Evolutionary conservation across 2,113 vertebrate genomes (phyloP).

Genomic region (Muntiacus reevesi): DNA sequence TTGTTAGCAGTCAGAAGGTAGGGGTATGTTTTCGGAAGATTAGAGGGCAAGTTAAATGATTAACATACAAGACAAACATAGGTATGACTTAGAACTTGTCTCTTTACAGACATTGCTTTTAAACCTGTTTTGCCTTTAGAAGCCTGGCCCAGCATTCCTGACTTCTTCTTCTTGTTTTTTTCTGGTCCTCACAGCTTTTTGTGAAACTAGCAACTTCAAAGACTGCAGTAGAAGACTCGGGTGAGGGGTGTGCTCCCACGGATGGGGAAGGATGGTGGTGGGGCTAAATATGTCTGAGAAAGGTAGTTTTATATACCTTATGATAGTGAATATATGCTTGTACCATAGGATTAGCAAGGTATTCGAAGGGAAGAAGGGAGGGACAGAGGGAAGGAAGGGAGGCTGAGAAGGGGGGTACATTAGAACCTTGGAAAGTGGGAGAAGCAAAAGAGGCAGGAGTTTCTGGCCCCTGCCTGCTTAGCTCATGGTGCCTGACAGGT

Average conservation of each 20-base stretch:
- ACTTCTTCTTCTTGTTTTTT: background rate
- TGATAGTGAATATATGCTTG: background rate
- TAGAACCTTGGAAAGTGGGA: background rate
- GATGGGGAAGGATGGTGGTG: background rate
- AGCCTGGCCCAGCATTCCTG: background rate
- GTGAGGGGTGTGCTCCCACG: constrained; percentile 73
- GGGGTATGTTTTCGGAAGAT: background rate
- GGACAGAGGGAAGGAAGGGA: too few species aligned
- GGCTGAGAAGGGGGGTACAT: background rate
- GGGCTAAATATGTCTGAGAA: background rate
- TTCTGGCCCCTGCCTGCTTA: background rate
- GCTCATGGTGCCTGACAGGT: background rate
- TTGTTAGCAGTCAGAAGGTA: background rate
- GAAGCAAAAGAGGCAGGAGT: background rate
- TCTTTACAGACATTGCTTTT: background rate
- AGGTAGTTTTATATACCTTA: background rate
- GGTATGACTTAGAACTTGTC: background rate
- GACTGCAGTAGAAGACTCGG: constrained; percentile 90
- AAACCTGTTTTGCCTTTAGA: background rate
- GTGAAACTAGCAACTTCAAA: constrained; percentile 92
- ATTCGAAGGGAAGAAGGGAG: background rate
- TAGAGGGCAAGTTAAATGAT: background rate
- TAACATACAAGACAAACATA: background rate
- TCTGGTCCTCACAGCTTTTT: constrained; percentile 81
- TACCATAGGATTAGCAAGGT: background rate